Percentiles rank a stretch among this genome's conserved stretches.
Conservation (phyloP, 2,888 invertebrate genomes). For the Andrena minutula region DNA sequence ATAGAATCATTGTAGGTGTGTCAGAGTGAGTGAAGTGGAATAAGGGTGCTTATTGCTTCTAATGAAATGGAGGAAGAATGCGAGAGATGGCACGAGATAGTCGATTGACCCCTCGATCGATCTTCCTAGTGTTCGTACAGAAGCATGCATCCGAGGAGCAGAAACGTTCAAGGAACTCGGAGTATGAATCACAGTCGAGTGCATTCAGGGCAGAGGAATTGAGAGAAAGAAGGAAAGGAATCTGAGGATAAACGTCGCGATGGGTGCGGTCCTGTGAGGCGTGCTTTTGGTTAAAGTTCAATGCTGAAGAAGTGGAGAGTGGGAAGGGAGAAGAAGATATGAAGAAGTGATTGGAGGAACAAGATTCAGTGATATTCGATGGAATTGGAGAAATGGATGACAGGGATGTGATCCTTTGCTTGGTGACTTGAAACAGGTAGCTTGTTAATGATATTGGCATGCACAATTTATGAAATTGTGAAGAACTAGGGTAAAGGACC, state of each 20-base stretch:
- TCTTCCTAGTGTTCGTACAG: constrained; percentile 6
- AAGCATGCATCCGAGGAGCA: background rate
- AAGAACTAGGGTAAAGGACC: too few relatives aligned
- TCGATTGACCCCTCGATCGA: constrained; percentile 20
- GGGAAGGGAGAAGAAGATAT: background rate
- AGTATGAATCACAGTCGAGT: constrained; percentile 8
- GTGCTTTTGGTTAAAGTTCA: background rate
- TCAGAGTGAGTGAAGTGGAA: too few relatives aligned
- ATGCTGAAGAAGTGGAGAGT: background rate
- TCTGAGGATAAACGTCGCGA: constrained; percentile 1
- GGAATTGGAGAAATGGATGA: background rate
- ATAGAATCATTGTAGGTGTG: too few relatives aligned
- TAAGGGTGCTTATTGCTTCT: too few relatives aligned
- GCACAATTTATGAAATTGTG: background rate
- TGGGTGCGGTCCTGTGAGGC: constrained; percentile 3
- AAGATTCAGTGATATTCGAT: background rate
- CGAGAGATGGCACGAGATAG: constrained; percentile 7
- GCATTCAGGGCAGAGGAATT: background rate
- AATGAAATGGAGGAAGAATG: too few relatives aligned
- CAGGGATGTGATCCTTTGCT: too few relatives aligned
- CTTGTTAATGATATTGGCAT: background rate
- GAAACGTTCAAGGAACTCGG: constrained; percentile 12
- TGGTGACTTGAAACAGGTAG: background rate
- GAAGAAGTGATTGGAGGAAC: background rate
- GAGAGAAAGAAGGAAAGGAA: background rate